These are phyloP conservation scores for Vespertilio murinus DNA, from an alignment of 2,797 vertebrate genomes.

Conservation along the genomic window DNA sequence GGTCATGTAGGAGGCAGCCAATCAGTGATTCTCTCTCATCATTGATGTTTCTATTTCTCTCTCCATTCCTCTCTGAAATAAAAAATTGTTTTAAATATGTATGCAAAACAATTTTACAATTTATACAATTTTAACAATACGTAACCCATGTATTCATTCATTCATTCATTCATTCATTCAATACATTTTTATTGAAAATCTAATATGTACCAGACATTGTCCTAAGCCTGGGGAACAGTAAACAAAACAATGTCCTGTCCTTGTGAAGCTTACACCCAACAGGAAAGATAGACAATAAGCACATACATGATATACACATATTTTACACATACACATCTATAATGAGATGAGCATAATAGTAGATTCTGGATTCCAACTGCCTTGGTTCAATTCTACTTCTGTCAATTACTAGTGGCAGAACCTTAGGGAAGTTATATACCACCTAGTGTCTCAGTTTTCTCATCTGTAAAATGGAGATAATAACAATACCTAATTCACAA, in stretches of 20 bases:
- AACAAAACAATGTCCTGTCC: background rate
- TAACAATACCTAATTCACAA: background rate
- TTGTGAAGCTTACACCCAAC: rapidly evolving
- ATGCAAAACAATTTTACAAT: background rate
- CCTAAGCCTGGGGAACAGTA: background rate
- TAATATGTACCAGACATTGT: background rate
- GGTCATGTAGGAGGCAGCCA: background rate
- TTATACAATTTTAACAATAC: too few species aligned
- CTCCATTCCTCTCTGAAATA: background rate
- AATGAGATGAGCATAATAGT: background rate
- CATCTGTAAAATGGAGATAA: background rate
- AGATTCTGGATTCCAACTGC: background rate
- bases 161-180: background rate
- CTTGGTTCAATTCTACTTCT: background rate
- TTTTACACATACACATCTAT: background rate
- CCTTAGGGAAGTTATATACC: background rate
- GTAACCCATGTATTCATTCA: background rate
- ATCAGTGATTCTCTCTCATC: background rate
- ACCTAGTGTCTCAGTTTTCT: background rate
- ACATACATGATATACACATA: background rate
- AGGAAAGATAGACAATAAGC: background rate
- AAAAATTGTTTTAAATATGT: background rate
- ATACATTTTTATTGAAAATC: constrained; percentile 32
- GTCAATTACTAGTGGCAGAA: background rate
- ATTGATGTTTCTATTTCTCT: background rate